phyloP scores from a whole-genome alignment of 2,113 vertebrate species.

The Sitta europaea region DNA sequence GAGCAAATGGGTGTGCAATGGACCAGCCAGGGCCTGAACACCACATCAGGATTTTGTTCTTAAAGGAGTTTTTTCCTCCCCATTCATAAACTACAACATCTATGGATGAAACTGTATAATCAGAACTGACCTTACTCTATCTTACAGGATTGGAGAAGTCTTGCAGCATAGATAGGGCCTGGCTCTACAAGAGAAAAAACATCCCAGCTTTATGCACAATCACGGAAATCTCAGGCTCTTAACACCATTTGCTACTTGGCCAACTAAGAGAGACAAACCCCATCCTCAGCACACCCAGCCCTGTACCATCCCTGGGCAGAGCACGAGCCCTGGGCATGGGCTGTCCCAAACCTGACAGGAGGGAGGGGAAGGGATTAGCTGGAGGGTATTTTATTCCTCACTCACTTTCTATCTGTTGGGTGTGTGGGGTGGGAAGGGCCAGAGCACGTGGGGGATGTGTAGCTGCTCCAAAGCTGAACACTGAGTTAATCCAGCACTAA shows the following conservation, averaged over 20 bases:
- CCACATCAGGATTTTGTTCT: neutral
- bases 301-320: neutral
- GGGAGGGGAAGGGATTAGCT: neutral
- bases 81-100: neutral
- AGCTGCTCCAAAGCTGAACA: constrained; percentile 6
- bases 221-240: neutral
- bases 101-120: neutral
- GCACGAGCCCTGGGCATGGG: neutral
- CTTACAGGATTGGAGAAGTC: constrained; percentile 49
- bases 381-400: neutral
- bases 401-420: neutral
- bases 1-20: rapidly evolving
- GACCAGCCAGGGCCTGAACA: neutral
- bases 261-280: neutral
- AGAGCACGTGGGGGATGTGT: neutral
- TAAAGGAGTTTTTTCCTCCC: neutral
- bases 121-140: constrained; percentile 53
- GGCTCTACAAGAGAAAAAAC: constrained; percentile 57
- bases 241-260: neutral
- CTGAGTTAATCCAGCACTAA: neutral
- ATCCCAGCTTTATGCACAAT: constrained; percentile 34
- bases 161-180: constrained; percentile 59
- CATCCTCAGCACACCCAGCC: neutral
- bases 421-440: neutral
- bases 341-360: neutral